Conservation (phyloP, 2,797 vertebrate species). For the Cyclopterus lumpus region DNA sequence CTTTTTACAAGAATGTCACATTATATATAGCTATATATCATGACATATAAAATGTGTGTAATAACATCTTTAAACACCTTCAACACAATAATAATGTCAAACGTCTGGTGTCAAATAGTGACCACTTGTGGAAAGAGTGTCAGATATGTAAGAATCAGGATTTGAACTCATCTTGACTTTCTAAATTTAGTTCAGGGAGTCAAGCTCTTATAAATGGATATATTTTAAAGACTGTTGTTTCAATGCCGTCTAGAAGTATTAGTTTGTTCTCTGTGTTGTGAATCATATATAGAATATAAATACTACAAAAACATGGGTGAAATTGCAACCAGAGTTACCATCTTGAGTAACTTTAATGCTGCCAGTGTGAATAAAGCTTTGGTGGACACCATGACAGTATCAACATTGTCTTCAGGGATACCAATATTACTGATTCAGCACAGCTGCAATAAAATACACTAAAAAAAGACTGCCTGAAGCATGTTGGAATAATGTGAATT, state of each 20-base stretch:
- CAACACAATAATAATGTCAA: background rate
- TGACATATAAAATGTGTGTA: background rate
- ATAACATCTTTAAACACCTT: background rate
- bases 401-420: background rate
- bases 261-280: background rate
- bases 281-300: background rate
- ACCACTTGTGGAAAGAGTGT: background rate
- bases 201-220: background rate
- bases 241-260: background rate
- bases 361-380: background rate
- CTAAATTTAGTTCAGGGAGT: background rate
- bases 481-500: background rate
- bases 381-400: background rate
- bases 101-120: background rate
- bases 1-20: background rate
- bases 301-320: background rate
- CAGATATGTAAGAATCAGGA: background rate
- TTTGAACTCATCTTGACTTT: background rate
- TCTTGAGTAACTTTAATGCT: slow-evolving; percentile 8
- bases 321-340: background rate
- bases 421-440: background rate
- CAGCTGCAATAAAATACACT: background rate
- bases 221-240: background rate
- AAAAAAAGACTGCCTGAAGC: background rate
- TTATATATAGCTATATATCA: background rate